Conservation (phyloP, 2,888 invertebrate species). For the Xylota segnis region DNA sequence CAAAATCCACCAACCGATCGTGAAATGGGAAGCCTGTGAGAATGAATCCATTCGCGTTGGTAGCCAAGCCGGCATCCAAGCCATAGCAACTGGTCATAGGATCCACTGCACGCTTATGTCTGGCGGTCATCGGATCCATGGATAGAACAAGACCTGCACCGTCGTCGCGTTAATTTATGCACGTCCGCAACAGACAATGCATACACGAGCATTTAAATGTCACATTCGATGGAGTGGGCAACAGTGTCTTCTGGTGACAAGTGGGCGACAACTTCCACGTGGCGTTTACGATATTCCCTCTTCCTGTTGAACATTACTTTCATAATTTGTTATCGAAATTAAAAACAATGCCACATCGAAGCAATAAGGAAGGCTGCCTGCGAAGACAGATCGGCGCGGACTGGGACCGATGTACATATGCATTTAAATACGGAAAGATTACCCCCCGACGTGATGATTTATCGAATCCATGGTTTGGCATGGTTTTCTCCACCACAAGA, state of each 20-base stretch:
- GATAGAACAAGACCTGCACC: background rate
- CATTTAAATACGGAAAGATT: conserved; percentile 30
- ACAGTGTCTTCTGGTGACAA: background rate
- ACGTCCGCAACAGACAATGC: background rate
- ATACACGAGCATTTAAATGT: conserved; percentile 1
- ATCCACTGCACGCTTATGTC: conserved; percentile 71
- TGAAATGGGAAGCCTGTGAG: conserved; percentile 64
- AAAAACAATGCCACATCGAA: background rate
- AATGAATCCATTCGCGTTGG: conserved; percentile 40
- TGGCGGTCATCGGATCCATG: conserved; percentile 68
- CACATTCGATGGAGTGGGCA: background rate
- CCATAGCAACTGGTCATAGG: conserved; percentile 52
- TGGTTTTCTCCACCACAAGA: background rate
- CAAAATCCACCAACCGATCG: conserved; percentile 31
- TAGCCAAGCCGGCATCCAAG: conserved; percentile 35
- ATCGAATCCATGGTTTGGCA: background rate
- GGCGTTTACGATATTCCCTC: background rate
- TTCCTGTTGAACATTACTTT: conserved; percentile 4
- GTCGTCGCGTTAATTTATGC: background rate
- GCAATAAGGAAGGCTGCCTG: conserved; percentile 12
- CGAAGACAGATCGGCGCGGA: conserved; percentile 7
- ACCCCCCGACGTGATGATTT: conserved; percentile 28
- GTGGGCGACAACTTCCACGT: conserved; percentile 19
- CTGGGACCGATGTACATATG: no score
- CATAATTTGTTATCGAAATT: conserved; percentile 4